phyloP scores from a whole-genome alignment of 1,140 invertebrate genomes.

The Lepeophtheirus salmonis region DNA sequence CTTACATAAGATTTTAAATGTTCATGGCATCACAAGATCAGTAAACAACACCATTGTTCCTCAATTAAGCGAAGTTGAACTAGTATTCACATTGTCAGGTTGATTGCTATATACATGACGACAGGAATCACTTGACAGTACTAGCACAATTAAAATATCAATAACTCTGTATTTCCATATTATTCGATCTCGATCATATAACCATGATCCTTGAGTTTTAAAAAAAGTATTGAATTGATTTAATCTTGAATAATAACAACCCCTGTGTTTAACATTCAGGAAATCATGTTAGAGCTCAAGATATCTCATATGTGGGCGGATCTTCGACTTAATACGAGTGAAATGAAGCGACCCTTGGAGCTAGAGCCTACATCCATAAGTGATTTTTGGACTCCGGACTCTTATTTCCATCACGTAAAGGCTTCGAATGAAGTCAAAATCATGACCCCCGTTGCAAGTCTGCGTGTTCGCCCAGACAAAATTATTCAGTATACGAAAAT shows the following conservation, averaged over 20 bases:
- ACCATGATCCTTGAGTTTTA: neutral
- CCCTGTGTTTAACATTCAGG: neutral
- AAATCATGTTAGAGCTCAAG: constrained; percentile 11
- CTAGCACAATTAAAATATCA: neutral
- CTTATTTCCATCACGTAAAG: constrained; percentile 12
- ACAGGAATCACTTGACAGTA: too few relatives aligned
- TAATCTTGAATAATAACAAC: neutral
- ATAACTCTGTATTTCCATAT: neutral
- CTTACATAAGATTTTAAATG: too few relatives aligned
- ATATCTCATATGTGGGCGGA: constrained; percentile 9
- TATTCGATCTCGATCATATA: neutral
- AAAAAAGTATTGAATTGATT: neutral
- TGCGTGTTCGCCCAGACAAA: constrained; percentile 2
- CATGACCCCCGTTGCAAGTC: neutral
- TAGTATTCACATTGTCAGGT: too few relatives aligned
- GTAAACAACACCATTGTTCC: too few relatives aligned
- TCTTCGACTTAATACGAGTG: neutral
- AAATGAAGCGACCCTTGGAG: neutral
- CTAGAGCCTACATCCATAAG: neutral
- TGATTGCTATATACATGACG: too few relatives aligned
- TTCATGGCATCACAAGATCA: too few relatives aligned
- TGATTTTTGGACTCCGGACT: constrained; percentile 9
- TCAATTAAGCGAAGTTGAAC: too few relatives aligned
- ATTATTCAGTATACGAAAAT: constrained; percentile 8
- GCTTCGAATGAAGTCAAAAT: neutral